Conservation (phyloP, 1,140 invertebrate genomes). For the Cyclargus thomasi region DNA sequence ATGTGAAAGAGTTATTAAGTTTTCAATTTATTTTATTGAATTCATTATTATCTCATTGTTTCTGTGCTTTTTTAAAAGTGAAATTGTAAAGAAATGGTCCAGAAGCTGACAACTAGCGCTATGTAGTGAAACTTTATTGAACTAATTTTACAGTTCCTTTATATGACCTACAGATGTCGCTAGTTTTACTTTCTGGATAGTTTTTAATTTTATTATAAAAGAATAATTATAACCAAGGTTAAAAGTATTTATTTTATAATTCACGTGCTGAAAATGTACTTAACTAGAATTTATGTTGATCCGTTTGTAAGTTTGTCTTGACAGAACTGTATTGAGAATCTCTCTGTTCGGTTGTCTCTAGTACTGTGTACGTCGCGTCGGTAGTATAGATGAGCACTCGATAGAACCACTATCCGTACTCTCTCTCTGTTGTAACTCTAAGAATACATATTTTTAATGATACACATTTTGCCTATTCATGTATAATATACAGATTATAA, state of each 20-base stretch:
- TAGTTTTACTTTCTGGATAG: background rate
- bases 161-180: background rate
- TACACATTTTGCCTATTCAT: slow-evolving; percentile 72
- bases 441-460: slow-evolving; percentile 68
- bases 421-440: slow-evolving; percentile 57
- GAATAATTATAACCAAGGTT: background rate
- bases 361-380: slow-evolving; percentile 32
- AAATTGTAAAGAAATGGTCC: background rate
- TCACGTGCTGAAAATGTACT: too few relatives aligned
- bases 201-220: background rate
- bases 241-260: too few relatives aligned
- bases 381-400: slow-evolving; percentile 46
- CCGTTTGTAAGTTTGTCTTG: slow-evolving; percentile 1
- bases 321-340: slow-evolving; percentile 5
- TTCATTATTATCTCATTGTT: background rate
- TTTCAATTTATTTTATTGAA: background rate
- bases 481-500: slow-evolving; percentile 71
- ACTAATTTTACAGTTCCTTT: background rate
- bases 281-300: background rate
- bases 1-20: background rate
- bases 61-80: background rate
- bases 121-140: background rate
- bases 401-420: slow-evolving; percentile 49
- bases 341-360: slow-evolving; percentile 27
- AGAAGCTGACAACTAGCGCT: background rate